Conservation (phyloP, 2,797 vertebrate genomes). For the Crenichthys baileyi region DNA sequence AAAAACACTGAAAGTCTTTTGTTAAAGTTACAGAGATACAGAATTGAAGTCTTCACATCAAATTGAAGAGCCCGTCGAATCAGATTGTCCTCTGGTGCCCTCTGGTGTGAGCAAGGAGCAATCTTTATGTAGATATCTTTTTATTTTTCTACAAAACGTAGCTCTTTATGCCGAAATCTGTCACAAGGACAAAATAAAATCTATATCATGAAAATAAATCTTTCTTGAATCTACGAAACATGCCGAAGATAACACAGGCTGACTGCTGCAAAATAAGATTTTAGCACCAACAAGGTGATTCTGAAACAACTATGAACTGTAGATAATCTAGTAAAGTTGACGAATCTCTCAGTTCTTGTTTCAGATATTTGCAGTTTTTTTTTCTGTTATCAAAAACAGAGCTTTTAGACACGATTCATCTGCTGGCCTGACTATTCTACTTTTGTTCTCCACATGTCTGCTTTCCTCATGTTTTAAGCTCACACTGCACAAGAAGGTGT, state of each 20-base stretch:
- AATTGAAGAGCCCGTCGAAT: not conserved
- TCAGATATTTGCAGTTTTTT: no score
- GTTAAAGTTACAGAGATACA: not conserved
- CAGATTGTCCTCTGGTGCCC: slow-evolving; percentile 5
- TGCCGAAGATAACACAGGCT: not conserved
- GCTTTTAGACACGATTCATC: not conserved
- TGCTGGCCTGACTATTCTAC: not conserved
- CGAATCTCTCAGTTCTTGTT: not conserved
- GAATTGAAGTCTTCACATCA: not conserved
- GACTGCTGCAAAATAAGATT: not conserved
- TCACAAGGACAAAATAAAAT: not conserved
- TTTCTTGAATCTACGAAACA: not conserved
- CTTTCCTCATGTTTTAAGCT: not conserved
- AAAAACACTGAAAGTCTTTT: not conserved
- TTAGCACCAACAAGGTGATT: not conserved
- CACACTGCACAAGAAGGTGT: not conserved
- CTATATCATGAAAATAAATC: not conserved
- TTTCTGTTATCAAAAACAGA: no score
- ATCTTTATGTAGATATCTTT: not conserved
- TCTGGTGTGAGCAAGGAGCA: not conserved
- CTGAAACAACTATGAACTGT: not conserved
- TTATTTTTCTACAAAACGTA: not conserved
- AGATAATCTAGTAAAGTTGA: not conserved
- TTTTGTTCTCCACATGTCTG: not conserved
- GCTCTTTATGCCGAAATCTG: not conserved